Conservation (phyloP, 2,888 invertebrate genomes). For the Cremastobaeus sp. region DNA sequence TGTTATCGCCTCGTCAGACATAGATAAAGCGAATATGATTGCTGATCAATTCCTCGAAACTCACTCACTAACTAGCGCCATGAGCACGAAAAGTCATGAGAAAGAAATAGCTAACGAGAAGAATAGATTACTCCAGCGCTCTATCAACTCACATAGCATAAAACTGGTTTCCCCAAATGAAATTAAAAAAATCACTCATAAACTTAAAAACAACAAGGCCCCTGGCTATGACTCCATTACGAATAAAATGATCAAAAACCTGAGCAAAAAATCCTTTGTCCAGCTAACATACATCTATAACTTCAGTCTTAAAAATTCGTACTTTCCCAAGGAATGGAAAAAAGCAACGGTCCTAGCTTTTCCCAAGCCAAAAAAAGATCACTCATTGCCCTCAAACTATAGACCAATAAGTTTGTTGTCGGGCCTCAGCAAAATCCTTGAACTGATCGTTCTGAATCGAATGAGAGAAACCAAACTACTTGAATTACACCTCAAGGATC, state of each 20-base stretch:
- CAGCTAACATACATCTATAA: conserved; percentile 37
- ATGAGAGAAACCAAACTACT: conserved; percentile 36
- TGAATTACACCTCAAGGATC: not conserved
- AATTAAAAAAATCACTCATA: conserved; percentile 9
- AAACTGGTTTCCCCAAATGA: not conserved
- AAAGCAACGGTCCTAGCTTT: not conserved
- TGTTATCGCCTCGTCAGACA: too few species aligned
- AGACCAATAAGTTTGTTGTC: conserved; percentile 39
- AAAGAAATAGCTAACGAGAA: too few species aligned
- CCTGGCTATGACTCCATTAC: conserved; percentile 3
- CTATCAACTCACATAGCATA: too few species aligned
- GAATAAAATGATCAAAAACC: conserved; percentile 36
- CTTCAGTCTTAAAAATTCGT: conserved; percentile 9
- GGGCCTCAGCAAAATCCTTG: conserved; percentile 60
- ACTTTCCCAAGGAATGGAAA: conserved; percentile 12
- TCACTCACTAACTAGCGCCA: too few species aligned
- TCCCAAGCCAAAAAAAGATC: conserved; percentile 33
- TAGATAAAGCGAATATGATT: too few species aligned
- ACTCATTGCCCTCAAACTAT: conserved; percentile 13
- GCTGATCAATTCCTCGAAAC: too few species aligned
- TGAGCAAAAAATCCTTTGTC: conserved; percentile 29
- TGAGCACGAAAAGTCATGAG: too few species aligned
- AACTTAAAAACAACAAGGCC: conserved; percentile 13
- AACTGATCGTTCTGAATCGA: conserved; percentile 53
- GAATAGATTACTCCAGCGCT: too few species aligned